Evolutionary conservation across 2,797 vertebrate genomes (phyloP).

Genomic region (Liasis olivaceus): DNA sequence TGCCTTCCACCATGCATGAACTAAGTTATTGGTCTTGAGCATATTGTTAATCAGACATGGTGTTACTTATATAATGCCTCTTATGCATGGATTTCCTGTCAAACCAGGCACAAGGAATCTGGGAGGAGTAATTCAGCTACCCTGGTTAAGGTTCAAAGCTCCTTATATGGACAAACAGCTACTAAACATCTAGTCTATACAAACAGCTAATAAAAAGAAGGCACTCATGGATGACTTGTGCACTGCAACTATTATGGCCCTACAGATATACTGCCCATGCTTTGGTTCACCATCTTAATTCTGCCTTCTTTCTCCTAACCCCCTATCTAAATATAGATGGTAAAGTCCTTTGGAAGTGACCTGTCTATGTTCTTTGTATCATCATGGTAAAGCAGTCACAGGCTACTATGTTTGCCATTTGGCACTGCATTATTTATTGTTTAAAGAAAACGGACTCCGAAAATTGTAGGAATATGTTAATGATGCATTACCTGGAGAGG

Average conservation of each 20-base stretch:
- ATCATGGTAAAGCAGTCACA: too few species aligned
- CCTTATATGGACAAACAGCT: neutral
- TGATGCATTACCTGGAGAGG: too few species aligned
- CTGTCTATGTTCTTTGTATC: too few species aligned
- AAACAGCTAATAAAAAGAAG: too few species aligned
- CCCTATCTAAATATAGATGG: neutral
- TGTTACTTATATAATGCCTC: neutral
- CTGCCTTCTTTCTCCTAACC: neutral
- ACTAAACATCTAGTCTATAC: too few species aligned
- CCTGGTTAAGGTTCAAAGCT: neutral
- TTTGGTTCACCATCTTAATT: neutral
- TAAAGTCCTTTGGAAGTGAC: neutral
- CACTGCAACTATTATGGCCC: too few species aligned
- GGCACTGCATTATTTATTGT: too few species aligned
- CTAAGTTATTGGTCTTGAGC: neutral
- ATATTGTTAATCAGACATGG: neutral
- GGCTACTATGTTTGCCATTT: too few species aligned
- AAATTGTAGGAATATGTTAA: too few species aligned
- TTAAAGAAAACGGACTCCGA: too few species aligned
- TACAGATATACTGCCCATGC: neutral
- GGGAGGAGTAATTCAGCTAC: too few species aligned
- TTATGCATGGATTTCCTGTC: neutral
- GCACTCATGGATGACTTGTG: neutral
- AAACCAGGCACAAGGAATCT: too few species aligned
- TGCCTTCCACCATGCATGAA: neutral